These are phyloP conservation scores for Palythoa grandis DNA, from an alignment of 92 coral and sea anemone genomes.

Conservation along the genomic window DNA sequence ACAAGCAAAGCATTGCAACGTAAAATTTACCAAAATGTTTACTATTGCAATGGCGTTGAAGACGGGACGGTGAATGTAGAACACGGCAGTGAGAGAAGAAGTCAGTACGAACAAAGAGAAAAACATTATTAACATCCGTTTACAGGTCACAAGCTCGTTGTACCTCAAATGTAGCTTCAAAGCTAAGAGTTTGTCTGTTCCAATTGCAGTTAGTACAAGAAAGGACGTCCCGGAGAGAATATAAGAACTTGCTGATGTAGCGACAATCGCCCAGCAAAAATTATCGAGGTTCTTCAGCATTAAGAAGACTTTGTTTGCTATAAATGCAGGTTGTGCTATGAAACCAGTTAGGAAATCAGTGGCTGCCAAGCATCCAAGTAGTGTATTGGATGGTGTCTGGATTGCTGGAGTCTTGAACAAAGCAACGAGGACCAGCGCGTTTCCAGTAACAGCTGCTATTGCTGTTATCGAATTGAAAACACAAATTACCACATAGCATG, in stretches of 20 bases:
- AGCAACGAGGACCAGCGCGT: conserved; percentile 8
- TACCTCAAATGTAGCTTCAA: conserved; percentile 29
- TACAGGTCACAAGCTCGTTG: conserved; percentile 27
- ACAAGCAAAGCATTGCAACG: conserved; percentile 27
- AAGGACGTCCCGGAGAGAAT: conserved; percentile 38
- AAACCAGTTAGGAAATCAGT: conserved; percentile 31
- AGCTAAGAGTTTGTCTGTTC: conserved; percentile 7
- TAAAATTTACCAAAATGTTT: conserved; percentile 22
- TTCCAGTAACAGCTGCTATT: not conserved
- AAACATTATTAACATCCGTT: not conserved
- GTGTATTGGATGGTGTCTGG: conserved; percentile 16
- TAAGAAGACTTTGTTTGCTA: conserved; percentile 22
- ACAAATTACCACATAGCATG: conserved; percentile 16
- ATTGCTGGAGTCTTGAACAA: conserved; percentile 24
- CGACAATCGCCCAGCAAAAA: conserved; percentile 25
- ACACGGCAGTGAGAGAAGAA: conserved; percentile 10
- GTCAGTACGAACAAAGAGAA: conserved; percentile 7
- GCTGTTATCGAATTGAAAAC: conserved; percentile 15
- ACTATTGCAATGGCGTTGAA: conserved; percentile 27
- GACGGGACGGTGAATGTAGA: conserved; percentile 24
- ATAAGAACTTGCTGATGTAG: conserved; percentile 36
- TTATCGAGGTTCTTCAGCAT: conserved; percentile 2
- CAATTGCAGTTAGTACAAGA: conserved; percentile 29
- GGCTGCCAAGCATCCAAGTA: conserved; percentile 29
- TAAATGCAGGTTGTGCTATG: conserved; percentile 27